Evolutionary conservation across 1,140 invertebrate species (phyloP), one percentile per base, ranked within the genome.

Genomic region (Cylas formicarius): DNA sequence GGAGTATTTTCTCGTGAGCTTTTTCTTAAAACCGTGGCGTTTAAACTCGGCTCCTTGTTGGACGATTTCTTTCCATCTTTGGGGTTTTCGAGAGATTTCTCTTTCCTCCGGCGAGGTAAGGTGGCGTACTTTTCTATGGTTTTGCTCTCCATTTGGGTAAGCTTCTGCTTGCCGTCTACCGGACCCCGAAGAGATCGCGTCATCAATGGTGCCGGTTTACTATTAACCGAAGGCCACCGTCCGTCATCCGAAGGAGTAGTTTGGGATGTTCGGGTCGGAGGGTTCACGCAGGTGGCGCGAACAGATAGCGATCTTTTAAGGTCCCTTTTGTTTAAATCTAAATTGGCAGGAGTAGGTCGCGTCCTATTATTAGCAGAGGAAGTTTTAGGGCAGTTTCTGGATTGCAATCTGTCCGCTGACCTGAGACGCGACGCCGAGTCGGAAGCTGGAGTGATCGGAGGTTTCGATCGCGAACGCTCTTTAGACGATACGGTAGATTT

Each of bases 81-180:
- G 39, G 46, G 66, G 38, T 56, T 57, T 64, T 72, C 50, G 63
- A 68, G 24, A 70, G 77, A 49, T 76, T 70, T 46, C 70, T 77
- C 49, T 76, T 69, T 71, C 35, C 72, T 71, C 28, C 82, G 71
- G n/a, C 86, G 72, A 0, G 84, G 84, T 7, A 88, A 60, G 0
- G 86, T 88, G 2, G 80, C 84, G 33, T 83, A 86, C 52, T 80
- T 78, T 40, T 84, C 80, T 4, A 80, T 67, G 0, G 77, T 26
- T 55, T 69, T 78, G 50, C 55, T 74, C 55, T 66, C 79, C 50
- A 59, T 44, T 54, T 55, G 43, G 16, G 48, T 33, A 13, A 50
- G 38, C 38, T 52, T 55, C 7, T 51, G 45, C 29, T 51, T 52
- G 0, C 46, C 28, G 4, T 60, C 56, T 4, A 60, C 26, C 1